Evolutionary conservation across 2,797 vertebrate species (phyloP).

Genomic region (Agapornis canus): DNA sequence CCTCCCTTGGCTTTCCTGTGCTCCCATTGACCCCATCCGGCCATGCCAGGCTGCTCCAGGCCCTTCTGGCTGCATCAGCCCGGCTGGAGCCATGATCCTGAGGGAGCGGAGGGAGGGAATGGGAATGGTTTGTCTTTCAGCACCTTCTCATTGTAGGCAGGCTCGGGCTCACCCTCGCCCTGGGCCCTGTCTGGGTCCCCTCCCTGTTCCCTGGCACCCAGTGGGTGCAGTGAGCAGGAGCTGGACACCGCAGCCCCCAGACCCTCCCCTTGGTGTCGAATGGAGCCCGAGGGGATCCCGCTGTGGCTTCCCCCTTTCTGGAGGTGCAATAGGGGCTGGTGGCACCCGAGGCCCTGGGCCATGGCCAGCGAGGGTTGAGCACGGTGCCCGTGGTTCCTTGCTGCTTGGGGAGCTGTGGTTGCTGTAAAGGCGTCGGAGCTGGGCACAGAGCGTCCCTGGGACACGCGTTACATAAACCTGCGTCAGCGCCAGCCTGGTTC

Average conservation of each 20-base stretch:
- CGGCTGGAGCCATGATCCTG: not conserved
- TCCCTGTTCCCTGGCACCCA: conserved; percentile 61
- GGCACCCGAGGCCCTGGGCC: not conserved
- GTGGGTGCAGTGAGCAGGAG: not conserved
- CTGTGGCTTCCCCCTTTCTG: accelerated
- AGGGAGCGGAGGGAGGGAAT: not conserved
- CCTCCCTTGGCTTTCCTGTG: not conserved
- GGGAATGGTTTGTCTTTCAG: conserved; percentile 25
- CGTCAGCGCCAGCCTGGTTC: accelerated
- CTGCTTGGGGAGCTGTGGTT: not conserved
- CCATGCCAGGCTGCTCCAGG: accelerated
- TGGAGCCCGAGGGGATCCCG: accelerated
- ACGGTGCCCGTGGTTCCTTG: accelerated
- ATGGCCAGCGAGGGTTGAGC: not conserved
- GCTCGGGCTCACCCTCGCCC: conserved; percentile 29
- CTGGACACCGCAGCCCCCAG: accelerated
- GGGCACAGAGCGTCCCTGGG: not conserved
- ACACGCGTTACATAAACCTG: not conserved
- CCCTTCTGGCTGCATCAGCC: not conserved
- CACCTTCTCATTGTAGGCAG: conserved; percentile 52
- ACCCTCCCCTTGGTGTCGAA: accelerated
- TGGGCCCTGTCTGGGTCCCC: conserved; percentile 53
- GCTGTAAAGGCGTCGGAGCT: not conserved
- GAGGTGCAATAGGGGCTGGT: accelerated
- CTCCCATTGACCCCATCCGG: not conserved